Conservation (phyloP, 1,140 invertebrate species). For the Carposina sasakii region DNA sequence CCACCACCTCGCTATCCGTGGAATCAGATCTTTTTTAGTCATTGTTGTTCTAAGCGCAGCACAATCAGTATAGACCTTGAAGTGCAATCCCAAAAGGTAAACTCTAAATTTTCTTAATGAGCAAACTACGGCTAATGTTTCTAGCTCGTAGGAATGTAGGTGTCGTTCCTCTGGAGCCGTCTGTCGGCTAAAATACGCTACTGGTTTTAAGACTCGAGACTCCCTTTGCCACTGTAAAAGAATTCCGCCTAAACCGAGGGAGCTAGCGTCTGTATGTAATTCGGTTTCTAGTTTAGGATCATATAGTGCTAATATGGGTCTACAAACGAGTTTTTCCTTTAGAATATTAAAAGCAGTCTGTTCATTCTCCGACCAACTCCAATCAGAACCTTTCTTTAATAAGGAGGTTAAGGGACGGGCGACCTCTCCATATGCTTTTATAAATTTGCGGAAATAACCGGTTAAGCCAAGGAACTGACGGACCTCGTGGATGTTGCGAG, state of each 20-base stretch:
- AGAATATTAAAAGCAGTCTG: slow-evolving; percentile 24
- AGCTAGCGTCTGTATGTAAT: slow-evolving; percentile 6
- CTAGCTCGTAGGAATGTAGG: slow-evolving; percentile 6
- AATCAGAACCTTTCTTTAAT: slow-evolving; percentile 27
- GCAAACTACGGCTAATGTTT: slow-evolving; percentile 1
- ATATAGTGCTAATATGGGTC: slow-evolving; percentile 38
- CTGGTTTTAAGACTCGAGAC: slow-evolving; percentile 22
- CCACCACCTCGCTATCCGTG: slow-evolving; percentile 32
- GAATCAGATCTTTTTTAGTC: slow-evolving; percentile 1
- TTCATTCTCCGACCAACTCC: slow-evolving; percentile 26
- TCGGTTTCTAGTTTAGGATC: slow-evolving; percentile 29
- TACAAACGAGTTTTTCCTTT: slow-evolving; percentile 17
- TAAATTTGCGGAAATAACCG: slow-evolving; percentile 30
- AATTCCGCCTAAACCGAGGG: neutral
- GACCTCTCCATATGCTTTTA: slow-evolving; percentile 22
- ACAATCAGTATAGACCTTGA: neutral
- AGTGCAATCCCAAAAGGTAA: neutral
- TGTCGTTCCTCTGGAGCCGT: slow-evolving; percentile 3
- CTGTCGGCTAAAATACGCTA: slow-evolving; percentile 6
- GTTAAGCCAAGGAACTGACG: slow-evolving; percentile 9
- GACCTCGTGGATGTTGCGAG: slow-evolving; percentile 20
- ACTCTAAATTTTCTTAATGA: neutral
- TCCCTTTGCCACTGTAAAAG: slow-evolving; percentile 17
- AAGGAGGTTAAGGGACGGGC: slow-evolving; percentile 29
- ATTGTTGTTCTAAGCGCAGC: slow-evolving; percentile 20